Evolutionary conservation across 1,140 invertebrate species (phyloP).

Genomic region (Aphis craccivora): DNA sequence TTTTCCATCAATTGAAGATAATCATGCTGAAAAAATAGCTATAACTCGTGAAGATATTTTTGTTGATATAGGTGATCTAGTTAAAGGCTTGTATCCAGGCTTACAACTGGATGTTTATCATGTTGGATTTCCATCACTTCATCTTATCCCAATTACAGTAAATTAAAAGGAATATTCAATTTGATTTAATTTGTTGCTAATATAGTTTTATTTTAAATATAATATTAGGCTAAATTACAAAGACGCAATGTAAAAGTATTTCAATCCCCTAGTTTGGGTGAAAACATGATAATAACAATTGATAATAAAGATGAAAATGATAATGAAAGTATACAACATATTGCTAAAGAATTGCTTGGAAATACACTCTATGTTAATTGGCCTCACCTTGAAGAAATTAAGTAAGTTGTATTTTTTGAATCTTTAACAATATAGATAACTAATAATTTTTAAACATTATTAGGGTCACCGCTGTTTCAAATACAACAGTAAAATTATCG

Average conservation of each 20-base stretch:
- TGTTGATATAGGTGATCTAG: conserved; percentile 70
- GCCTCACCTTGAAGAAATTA: conserved; percentile 84
- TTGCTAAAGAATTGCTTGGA: conserved; percentile 74
- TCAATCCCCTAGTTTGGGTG: conserved; percentile 78
- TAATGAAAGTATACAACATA: conserved; percentile 61
- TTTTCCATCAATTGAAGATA: conserved; percentile 72
- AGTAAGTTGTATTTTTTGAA: conserved; percentile 53
- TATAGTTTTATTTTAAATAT: neutral
- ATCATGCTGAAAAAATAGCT: conserved; percentile 61
- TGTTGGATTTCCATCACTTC: conserved; percentile 90
- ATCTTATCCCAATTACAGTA: conserved; percentile 81
- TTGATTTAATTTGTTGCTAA: conserved; percentile 9
- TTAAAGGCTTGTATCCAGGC: conserved; percentile 78
- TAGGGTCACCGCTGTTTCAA: conserved; percentile 70
- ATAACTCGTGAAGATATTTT: conserved; percentile 71
- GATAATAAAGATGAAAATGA: conserved; percentile 63
- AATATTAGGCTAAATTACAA: conserved; percentile 71
- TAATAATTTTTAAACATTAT: conserved; percentile 50
- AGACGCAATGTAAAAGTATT: conserved; percentile 85
- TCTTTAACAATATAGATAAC: neutral
- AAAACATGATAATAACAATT: conserved; percentile 82
- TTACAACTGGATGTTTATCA: conserved; percentile 77
- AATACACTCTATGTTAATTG: conserved; percentile 82
- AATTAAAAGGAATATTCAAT: conserved; percentile 59
- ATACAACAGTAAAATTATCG: conserved; percentile 60